These are phyloP conservation scores for Xenus cinereus DNA, from an alignment of 2,113 vertebrate species.

Conservation along the genomic window DNA sequence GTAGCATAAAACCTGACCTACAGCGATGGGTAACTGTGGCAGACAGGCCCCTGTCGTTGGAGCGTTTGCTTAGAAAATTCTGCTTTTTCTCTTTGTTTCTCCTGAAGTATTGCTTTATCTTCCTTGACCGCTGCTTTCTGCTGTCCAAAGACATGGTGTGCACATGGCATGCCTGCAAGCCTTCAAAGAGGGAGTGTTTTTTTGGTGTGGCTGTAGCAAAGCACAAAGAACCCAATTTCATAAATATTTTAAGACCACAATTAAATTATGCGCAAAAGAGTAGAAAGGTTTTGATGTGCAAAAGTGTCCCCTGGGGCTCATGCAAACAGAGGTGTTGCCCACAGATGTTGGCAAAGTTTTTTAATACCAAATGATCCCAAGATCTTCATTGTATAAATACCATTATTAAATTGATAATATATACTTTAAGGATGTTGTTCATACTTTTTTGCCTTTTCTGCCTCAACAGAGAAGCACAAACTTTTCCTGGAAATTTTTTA, in stretches of 20 bases:
- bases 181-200: background rate
- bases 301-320: background rate
- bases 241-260: background rate
- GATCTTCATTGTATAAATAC: background rate
- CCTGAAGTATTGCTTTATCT: background rate
- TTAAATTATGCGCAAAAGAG: background rate
- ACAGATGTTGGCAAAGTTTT: background rate
- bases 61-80: background rate
- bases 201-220: background rate
- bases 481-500: background rate
- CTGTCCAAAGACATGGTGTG: background rate
- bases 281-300: background rate
- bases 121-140: background rate
- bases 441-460: background rate
- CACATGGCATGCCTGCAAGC: background rate
- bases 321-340: background rate
- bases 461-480: background rate
- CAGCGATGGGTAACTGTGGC: background rate
- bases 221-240: background rate
- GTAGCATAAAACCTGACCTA: constrained; percentile 50
- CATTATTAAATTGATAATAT: background rate
- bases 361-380: background rate
- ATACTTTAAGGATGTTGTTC: background rate
- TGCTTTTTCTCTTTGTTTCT: background rate
- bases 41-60: background rate